These are phyloP conservation scores for Amazona ochrocephala DNA, from an alignment of 2,797 vertebrate genomes.

Conservation along the genomic window DNA sequence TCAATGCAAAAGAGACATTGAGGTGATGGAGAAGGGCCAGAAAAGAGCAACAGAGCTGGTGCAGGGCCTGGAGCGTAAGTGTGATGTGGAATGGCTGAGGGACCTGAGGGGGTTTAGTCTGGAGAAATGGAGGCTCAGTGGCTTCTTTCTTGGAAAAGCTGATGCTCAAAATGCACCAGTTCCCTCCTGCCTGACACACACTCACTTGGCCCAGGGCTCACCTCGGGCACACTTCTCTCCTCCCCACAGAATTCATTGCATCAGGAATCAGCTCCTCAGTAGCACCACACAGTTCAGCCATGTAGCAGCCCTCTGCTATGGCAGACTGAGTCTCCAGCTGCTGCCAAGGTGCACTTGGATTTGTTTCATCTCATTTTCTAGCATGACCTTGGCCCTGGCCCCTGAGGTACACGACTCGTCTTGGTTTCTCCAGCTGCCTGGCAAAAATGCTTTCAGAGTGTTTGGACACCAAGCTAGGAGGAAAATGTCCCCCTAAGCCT, in stretches of 20 bases:
- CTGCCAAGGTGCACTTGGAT: constrained; percentile 1
- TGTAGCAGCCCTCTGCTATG: not conserved
- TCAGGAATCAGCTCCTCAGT: not conserved
- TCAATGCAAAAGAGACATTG: not conserved
- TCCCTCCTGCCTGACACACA: fast-evolving
- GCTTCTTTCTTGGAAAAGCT: not conserved
- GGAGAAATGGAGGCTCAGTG: not conserved
- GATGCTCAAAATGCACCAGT: fast-evolving
- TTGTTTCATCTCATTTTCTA: not conserved
- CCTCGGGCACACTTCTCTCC: not conserved
- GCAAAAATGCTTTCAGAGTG: not conserved
- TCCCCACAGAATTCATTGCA: not conserved
- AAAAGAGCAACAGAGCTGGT: not conserved
- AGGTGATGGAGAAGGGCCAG: not conserved
- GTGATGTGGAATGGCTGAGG: not conserved
- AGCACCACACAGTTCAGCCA: not conserved
- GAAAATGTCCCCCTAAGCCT: not conserved
- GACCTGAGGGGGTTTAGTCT: not conserved
- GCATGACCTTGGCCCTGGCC: not conserved
- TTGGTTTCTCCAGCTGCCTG: not conserved
- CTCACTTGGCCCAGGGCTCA: not conserved
- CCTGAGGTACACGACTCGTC: not conserved
- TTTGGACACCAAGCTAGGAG: not conserved
- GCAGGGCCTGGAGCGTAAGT: not conserved
- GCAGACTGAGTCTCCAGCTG: not conserved